Percentiles rank a stretch among this genome's conserved stretches.
These are phyloP conservation scores for Clinocottus analis DNA, from an alignment of 2,113 vertebrate species.

Conservation along the genomic window DNA sequence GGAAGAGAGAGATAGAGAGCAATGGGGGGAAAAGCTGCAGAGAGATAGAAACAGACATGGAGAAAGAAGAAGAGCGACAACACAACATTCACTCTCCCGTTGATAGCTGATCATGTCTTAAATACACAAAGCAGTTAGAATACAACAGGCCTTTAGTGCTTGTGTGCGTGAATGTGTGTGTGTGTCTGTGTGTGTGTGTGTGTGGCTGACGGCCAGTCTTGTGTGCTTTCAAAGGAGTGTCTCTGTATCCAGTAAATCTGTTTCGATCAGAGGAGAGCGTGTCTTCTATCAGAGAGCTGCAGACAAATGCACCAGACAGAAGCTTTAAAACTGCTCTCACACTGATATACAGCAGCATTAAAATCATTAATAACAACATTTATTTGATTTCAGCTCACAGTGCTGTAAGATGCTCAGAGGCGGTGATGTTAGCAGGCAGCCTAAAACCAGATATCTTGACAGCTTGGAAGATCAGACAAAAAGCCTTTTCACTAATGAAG, in stretches of 20 bases:
- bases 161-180: neutral
- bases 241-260: slow-evolving; percentile 42
- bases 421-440: neutral
- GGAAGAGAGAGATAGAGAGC: slow-evolving; percentile 29
- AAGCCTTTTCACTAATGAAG: slow-evolving; percentile 7
- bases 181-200: neutral
- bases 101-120: slow-evolving; percentile 26
- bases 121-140: slow-evolving; percentile 1
- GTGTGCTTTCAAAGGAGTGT: slow-evolving; percentile 30
- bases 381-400: slow-evolving; percentile 8
- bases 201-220: slow-evolving; percentile 26
- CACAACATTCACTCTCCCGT: slow-evolving; percentile 8
- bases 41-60: slow-evolving; percentile 8
- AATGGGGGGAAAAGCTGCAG: slow-evolving; percentile 22
- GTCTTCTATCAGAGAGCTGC: slow-evolving; percentile 36
- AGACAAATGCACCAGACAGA: slow-evolving; percentile 23
- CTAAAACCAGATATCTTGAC: slow-evolving; percentile 6
- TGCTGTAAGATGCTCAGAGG: neutral
- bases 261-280: slow-evolving; percentile 35
- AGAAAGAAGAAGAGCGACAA: slow-evolving; percentile 12
- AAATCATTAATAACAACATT: slow-evolving; percentile 20
- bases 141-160: neutral
- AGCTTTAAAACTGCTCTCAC: slow-evolving; percentile 22
- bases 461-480: neutral
- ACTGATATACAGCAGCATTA: slow-evolving; percentile 9